Conservation (phyloP, 1,140 invertebrate genomes). For the Coboldia fuscipes region DNA sequence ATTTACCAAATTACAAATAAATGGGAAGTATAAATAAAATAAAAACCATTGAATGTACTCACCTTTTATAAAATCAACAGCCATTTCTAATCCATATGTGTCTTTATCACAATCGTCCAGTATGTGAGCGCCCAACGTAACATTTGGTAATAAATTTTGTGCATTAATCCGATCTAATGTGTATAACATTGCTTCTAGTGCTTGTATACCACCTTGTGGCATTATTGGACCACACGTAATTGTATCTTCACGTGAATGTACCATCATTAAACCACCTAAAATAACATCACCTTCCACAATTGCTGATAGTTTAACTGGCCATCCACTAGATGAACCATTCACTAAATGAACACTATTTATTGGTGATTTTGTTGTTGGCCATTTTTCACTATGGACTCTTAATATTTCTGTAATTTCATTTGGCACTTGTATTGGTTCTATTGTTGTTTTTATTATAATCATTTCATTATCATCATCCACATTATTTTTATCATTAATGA, state of each 20-base stretch:
- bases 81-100: conserved; percentile 88
- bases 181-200: conserved; percentile 80
- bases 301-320: conserved; percentile 71
- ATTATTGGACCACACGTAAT: conserved; percentile 77
- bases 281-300: conserved; percentile 64
- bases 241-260: conserved; percentile 70
- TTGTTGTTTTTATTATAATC: too few species aligned
- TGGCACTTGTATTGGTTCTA: too few species aligned
- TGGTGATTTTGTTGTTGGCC: too few species aligned
- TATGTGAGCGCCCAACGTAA: conserved; percentile 69
- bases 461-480: too few species aligned
- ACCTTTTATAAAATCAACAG: conserved; percentile 96
- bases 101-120: conserved; percentile 93
- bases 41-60: conserved; percentile 22
- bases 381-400: too few species aligned
- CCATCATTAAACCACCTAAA: conserved; percentile 87
- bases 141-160: conserved; percentile 39
- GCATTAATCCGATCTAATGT: conserved; percentile 70
- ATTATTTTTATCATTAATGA: too few species aligned
- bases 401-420: too few species aligned
- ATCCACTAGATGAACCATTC: conserved; percentile 13
- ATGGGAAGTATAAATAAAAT: conserved; percentile 1
- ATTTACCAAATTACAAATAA: too few species aligned
- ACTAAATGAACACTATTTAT: too few species aligned
- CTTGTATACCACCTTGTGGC: conserved; percentile 84